Conservation (phyloP, 1,140 invertebrate species). For the Dendroctonus valens region DNA sequence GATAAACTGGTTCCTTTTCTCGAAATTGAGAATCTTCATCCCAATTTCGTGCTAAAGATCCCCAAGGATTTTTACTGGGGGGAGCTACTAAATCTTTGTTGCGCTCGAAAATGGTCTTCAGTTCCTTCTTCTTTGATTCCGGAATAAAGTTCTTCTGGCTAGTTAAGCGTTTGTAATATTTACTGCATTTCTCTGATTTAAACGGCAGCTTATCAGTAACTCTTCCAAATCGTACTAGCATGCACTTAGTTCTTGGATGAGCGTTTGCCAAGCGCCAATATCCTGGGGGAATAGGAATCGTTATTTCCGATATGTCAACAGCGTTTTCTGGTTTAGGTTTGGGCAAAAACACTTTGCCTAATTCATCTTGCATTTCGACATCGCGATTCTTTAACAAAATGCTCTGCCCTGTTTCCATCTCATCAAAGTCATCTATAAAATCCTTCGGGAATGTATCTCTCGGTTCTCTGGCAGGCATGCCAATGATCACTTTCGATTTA, state of each 20-base stretch:
- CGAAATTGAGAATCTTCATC: conserved; percentile 57
- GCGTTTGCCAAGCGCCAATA: conserved; percentile 71
- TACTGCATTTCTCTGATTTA: conserved; percentile 61
- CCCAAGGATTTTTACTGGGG: conserved; percentile 69
- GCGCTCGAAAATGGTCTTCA: conserved; percentile 51
- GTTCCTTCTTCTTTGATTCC: conserved; percentile 55
- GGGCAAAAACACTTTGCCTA: conserved; percentile 38
- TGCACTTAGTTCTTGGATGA: conserved; percentile 61
- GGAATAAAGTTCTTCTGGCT: conserved; percentile 52
- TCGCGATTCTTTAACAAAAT: conserved; percentile 45
- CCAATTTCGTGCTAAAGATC: conserved; percentile 67
- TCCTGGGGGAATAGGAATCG: conserved; percentile 64
- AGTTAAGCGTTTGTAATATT: conserved; percentile 65
- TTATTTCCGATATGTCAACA: conserved; percentile 54
- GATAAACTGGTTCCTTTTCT: conserved; percentile 36
- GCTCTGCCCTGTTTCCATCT: conserved; percentile 48
- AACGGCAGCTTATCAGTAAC: conserved; percentile 62
- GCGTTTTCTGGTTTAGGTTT: conserved; percentile 40
- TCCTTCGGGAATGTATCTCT: conserved; percentile 49
- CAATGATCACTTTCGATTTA: conserved; percentile 56
- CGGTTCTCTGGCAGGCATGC: conserved; percentile 48
- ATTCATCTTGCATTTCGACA: conserved; percentile 45
- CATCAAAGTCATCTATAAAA: conserved; percentile 49
- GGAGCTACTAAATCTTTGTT: conserved; percentile 48
- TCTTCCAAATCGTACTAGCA: conserved; percentile 73